Evolutionary conservation across 92 coral and sea anemone genomes (phyloP).

Genomic region (Paramuricea clavata): DNA sequence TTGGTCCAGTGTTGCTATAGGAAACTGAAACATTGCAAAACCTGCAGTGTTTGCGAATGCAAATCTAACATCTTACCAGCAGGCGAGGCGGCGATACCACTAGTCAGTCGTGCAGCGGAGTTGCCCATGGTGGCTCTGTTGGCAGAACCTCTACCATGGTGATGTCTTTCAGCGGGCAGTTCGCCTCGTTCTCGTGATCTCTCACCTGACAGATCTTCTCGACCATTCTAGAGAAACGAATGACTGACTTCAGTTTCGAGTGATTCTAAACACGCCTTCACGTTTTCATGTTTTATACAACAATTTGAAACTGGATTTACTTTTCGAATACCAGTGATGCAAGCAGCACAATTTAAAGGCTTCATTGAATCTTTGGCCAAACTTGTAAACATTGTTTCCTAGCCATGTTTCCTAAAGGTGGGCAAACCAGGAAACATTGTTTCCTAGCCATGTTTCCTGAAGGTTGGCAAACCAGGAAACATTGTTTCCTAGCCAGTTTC

Average conservation of each 20-base stretch:
- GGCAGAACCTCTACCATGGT: slow-evolving; percentile 89
- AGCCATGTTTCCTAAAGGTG: too few relatives aligned
- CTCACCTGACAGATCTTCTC: slow-evolving; percentile 78
- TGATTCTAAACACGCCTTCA: too few relatives aligned
- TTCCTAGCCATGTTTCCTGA: too few relatives aligned
- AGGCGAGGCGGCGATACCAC: slow-evolving; percentile 87
- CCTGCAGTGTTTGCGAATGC: neutral
- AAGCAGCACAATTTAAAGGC: too few relatives aligned
- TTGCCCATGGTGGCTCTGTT: slow-evolving; percentile 89
- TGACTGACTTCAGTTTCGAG: neutral
- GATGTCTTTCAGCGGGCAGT: slow-evolving; percentile 77
- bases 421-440: too few relatives aligned
- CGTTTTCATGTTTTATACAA: too few relatives aligned
- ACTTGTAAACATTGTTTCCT: too few relatives aligned
- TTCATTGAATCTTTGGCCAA: too few relatives aligned
- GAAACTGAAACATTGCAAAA: too few relatives aligned
- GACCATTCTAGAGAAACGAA: slow-evolving; percentile 58
- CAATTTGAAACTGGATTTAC: neutral
- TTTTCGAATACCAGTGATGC: slow-evolving; percentile 1
- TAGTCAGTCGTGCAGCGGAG: slow-evolving; percentile 82
- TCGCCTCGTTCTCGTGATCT: slow-evolving; percentile 73
- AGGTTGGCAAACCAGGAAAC: too few relatives aligned
- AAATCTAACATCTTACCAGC: slow-evolving; percentile 69
- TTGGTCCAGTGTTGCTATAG: too few relatives aligned
- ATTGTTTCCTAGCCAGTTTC: too few relatives aligned